Conservation (phyloP, 1,140 invertebrate species). For the Calephelis nemesis region DNA sequence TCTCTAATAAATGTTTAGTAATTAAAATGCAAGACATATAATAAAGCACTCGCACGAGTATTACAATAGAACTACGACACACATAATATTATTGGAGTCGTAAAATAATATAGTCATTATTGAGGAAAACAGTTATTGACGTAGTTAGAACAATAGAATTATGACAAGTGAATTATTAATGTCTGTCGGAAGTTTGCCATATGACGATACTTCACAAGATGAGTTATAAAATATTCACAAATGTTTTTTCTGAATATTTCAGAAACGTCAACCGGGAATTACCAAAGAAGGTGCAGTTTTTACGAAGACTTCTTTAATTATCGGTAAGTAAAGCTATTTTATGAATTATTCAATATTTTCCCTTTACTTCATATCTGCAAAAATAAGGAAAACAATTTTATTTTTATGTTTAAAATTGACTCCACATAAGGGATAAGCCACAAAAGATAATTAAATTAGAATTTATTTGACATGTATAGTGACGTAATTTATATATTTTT, state of each 20-base stretch:
- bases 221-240: not conserved
- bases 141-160: constrained; percentile 14
- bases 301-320: not conserved
- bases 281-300: not conserved
- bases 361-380: too few relatives aligned
- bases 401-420: too few relatives aligned
- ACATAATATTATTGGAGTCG: constrained; percentile 12
- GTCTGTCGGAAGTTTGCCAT: not conserved
- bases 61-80: not conserved
- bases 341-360: not conserved
- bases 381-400: too few relatives aligned
- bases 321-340: constrained; percentile 4
- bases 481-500: too few relatives aligned
- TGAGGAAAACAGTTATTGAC: constrained; percentile 11
- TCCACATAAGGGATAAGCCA: too few relatives aligned
- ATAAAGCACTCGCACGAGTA: not conserved
- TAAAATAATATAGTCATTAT: constrained; percentile 2
- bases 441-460: too few relatives aligned
- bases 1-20: not conserved
- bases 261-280: not conserved
- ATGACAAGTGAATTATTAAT: constrained; percentile 8
- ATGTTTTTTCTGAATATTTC: constrained; percentile 3
- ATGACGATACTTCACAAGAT: not conserved
- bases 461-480: too few relatives aligned
- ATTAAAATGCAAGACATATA: constrained; percentile 9